Evolutionary conservation across 1,140 invertebrate species (phyloP).

Genomic region (Temnothorax curvispinosus): DNA sequence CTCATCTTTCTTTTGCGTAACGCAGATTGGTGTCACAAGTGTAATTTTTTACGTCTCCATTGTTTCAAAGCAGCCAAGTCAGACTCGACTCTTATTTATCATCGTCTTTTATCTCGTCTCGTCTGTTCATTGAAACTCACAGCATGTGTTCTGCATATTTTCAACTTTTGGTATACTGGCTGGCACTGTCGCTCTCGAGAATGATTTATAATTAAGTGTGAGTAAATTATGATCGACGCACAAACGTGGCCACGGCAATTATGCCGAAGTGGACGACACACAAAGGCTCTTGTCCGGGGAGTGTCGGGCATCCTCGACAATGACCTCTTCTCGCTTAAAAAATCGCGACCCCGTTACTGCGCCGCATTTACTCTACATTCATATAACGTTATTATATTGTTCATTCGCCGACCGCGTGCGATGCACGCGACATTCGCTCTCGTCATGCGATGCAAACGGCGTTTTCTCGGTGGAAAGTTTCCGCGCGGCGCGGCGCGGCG

Average conservation of each 20-base stretch:
- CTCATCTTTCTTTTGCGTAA: not conserved
- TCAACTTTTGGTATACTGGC: not conserved
- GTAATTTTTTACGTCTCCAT: not conserved
- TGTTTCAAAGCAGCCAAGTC: not conserved
- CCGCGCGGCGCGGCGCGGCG: not conserved
- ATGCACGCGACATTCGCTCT: slow-evolving; percentile 47
- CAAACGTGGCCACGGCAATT: not conserved
- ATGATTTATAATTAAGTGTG: not conserved
- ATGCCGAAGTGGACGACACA: not conserved
- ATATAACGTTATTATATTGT: not conserved
- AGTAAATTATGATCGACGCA: not conserved
- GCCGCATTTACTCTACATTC: slow-evolving; percentile 43
- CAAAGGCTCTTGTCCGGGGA: not conserved
- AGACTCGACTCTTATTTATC: not conserved
- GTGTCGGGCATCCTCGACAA: not conserved
- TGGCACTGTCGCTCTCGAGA: not conserved
- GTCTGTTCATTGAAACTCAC: not conserved
- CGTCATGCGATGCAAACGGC: slow-evolving; percentile 36
- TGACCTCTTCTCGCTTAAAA: not conserved
- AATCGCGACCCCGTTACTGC: not conserved
- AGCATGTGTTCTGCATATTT: not conserved
- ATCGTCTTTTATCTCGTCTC: not conserved
- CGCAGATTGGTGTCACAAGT: not conserved
- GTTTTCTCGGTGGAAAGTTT: slow-evolving; percentile 46
- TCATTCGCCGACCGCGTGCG: slow-evolving; percentile 1